These are phyloP conservation scores for Colletes gigas DNA, from an alignment of 1,140 invertebrate species.

Conservation along the genomic window DNA sequence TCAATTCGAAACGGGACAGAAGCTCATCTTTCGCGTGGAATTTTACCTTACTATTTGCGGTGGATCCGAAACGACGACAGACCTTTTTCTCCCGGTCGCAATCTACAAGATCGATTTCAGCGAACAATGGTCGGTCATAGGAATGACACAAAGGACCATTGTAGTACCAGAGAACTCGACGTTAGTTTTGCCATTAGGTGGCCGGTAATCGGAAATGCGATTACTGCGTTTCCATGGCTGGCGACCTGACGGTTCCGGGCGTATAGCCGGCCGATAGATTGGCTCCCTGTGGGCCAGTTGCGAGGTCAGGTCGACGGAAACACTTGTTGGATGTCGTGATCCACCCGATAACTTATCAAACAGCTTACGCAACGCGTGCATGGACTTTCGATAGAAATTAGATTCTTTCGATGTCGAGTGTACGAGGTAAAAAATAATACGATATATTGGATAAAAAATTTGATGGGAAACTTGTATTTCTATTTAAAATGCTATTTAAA, in stretches of 20 bases:
- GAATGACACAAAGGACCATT: constrained; percentile 11
- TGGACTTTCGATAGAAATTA: too few species aligned
- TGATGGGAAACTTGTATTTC: too few species aligned
- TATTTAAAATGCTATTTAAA: too few species aligned
- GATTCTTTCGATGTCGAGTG: too few species aligned
- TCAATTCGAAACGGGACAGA: too few species aligned
- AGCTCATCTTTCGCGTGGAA: background rate
- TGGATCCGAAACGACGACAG: background rate
- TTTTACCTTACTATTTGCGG: background rate
- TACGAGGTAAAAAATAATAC: too few species aligned
- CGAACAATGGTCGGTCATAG: constrained; percentile 1
- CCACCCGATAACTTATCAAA: constrained; percentile 14
- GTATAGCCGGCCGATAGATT: background rate
- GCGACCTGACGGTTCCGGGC: background rate
- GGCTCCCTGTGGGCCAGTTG: constrained; percentile 12
- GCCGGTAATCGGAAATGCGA: constrained; percentile 30
- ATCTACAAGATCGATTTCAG: background rate
- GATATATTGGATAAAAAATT: too few species aligned
- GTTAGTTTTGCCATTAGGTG: constrained; percentile 32
- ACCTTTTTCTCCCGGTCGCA: background rate
- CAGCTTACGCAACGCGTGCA: constrained; percentile 19
- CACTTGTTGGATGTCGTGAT: constrained; percentile 51
- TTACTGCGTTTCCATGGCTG: constrained; percentile 23
- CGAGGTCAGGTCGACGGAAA: constrained; percentile 23
- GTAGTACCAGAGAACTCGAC: background rate